Conservation (phyloP, 1,140 invertebrate species). For the Drosophila baimaii region DNA sequence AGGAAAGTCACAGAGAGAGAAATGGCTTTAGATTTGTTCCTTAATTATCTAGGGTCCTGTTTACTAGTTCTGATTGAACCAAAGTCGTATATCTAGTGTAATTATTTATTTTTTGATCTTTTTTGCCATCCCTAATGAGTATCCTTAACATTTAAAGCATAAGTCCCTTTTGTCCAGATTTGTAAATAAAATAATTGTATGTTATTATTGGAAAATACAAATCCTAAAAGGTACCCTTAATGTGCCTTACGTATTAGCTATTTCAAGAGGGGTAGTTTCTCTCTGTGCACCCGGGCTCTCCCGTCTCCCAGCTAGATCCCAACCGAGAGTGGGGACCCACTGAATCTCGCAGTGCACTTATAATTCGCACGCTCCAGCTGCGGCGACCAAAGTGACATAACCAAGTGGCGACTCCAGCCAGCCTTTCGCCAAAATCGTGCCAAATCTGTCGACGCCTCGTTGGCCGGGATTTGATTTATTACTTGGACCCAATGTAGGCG, state of each 20-base stretch:
- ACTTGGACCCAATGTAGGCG: conserved; percentile 32
- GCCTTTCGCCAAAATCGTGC: conserved; percentile 70
- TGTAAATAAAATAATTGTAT: not conserved
- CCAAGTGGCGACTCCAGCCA: conserved; percentile 42
- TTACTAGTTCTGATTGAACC: not conserved
- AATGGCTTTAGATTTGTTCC: not conserved
- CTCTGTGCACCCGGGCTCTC: not conserved
- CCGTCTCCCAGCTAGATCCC: not conserved
- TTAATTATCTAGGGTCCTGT: not conserved
- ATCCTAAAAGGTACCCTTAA: not conserved
- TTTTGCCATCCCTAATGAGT: not conserved
- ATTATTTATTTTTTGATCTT: not conserved
- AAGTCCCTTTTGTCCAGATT: not conserved
- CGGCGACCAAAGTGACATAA: conserved; percentile 65
- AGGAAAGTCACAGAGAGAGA: conserved; percentile 35
- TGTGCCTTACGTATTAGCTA: too few relatives aligned
- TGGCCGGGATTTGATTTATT: conserved; percentile 65
- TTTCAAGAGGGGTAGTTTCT: not conserved
- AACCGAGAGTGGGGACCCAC: not conserved
- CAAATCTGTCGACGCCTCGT: conserved; percentile 63
- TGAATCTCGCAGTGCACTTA: conserved; percentile 45
- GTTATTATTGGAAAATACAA: not conserved
- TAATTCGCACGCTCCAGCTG: conserved; percentile 52
- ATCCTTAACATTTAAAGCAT: not conserved
- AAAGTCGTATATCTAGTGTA: not conserved